Base-by-base conservation (phyloP, 2,797 vertebrate species). In the Betta splendens region DNA sequence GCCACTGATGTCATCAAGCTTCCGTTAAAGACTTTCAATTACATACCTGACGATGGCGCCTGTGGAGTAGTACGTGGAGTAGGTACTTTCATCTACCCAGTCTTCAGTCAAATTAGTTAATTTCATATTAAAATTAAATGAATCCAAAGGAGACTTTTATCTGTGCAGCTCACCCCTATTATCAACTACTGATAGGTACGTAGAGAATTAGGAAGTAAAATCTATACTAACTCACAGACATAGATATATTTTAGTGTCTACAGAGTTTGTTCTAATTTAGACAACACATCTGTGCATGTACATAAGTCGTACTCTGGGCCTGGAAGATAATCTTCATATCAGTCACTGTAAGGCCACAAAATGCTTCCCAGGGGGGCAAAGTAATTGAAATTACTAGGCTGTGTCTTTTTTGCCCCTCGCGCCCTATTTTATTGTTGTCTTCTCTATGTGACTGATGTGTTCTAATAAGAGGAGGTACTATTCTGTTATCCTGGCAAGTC, bases 101-200 rank as follows among this genome's bases (percentile, higher is more conserved):
- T 39, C 36, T 28, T 43, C n/a, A 1, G 28, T 9, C 15, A 7
- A 4, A 35, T 36, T 26, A 60, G 7, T 3, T 11, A 10, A 51
- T n/a, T n/a, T n/a, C n/a, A n/a, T n/a, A n/a, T n/a, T 40, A 9
- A 39, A 42, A 50, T 38, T 5, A 29, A 62, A 50, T n/a, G n/a
- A n/a, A n/a, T n/a, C 9, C 16, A 20, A 15, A 29, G 6, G 56
- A 11, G 3, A 38, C n/a, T n/a, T 50, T 33, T 12, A 33, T 35
- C n/a, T 47, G 4, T 9, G 4, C 25, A 0, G 1, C 5, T 10
- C 3, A 39, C 2, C 1, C 4, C 5, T 18, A 23, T 29, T 18
- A 46, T 40, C 4, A 39, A 42, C 10, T 22, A 16, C 42, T 9
- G 4, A 42, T 35, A 12, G 16, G 28, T 35, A 11, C 43, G 25